Base-by-base conservation (phyloP, 2,113 vertebrate genomes). In the Lipotes vexillifer region DNA sequence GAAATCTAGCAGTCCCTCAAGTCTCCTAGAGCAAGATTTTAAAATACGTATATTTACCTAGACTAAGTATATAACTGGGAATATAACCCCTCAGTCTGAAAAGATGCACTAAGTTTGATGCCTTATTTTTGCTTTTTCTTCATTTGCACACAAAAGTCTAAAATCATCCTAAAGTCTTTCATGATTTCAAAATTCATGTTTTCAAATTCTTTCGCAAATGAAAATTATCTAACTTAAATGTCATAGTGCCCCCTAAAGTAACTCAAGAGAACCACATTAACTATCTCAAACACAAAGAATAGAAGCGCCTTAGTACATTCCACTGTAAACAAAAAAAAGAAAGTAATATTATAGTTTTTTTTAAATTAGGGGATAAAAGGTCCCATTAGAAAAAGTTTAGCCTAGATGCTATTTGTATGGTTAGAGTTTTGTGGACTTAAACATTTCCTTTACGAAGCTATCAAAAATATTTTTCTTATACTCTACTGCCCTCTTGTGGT, bases 401-500 rank as follows among this genome's bases (percentile, higher is more conserved):
- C 18, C 63, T 66, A 44, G 20, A 61, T 86, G 27, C 38, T 59
- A 86, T 93, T 83, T 94, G 72, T 86, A 92, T 68, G 27, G 46
- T 90, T 84, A 71, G 38, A 93, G n/a, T 87, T 86, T 90, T 71
- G 31, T 31, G 38, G 81, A 86, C 4, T 72, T 66, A 88, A 81
- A 61, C 44, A 83, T 55, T 94, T 95, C 55, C 44, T 75, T 87
- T 63, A 75, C 8, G 29, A 92, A 69, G 38, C 0, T 0, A 77
- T 57, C 2, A 23, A 93, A 97, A 93, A 85, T 89, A 92, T 52
- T 90, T 97, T 95, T 87, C 96, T 98, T 98, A 94, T 49, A 97
- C 88, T 97, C 96, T 93, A 97, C 85, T 96, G 96, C 98, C 98
- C 98, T 65, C 99, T 98, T 97, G 98, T 98, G 99, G 98, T 80